Percentiles rank a stretch among this genome's conserved stretches.
These are phyloP conservation scores for Python bivittatus DNA, from an alignment of 2,113 vertebrate genomes.

Conservation along the genomic window DNA sequence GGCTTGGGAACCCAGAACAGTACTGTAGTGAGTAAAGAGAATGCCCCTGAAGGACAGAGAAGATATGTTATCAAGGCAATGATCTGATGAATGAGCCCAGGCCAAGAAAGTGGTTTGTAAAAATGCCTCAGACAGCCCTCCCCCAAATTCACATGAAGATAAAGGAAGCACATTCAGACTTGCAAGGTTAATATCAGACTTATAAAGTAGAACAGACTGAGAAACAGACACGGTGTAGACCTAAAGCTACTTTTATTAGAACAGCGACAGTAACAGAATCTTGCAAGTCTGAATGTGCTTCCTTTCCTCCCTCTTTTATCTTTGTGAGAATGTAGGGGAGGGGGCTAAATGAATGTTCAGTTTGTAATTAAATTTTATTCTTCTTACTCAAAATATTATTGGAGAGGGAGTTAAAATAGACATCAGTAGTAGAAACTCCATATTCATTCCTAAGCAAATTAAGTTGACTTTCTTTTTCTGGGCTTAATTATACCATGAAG, in stretches of 20 bases:
- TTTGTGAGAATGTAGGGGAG: neutral
- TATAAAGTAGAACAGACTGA: neutral
- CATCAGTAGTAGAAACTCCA: neutral
- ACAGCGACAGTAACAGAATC: neutral
- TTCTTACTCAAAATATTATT: neutral
- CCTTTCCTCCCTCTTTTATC: neutral
- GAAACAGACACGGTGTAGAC: neutral
- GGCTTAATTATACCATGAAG: neutral
- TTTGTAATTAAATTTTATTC: neutral
- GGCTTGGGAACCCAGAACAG: neutral
- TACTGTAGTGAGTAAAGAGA: neutral
- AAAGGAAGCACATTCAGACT: neutral
- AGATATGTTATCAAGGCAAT: neutral
- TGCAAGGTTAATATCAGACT: neutral
- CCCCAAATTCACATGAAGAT: neutral
- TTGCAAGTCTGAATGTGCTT: neutral
- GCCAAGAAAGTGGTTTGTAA: neutral
- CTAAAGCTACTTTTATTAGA: neutral
- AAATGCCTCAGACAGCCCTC: neutral
- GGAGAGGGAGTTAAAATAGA: neutral
- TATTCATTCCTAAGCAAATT: neutral
- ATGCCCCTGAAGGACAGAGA: neutral
- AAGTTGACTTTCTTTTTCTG: neutral
- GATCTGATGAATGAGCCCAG: neutral
- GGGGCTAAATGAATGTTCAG: neutral